phyloP scores from a whole-genome alignment of 1,140 invertebrate genomes.

The Oedothorax gibbosus region DNA sequence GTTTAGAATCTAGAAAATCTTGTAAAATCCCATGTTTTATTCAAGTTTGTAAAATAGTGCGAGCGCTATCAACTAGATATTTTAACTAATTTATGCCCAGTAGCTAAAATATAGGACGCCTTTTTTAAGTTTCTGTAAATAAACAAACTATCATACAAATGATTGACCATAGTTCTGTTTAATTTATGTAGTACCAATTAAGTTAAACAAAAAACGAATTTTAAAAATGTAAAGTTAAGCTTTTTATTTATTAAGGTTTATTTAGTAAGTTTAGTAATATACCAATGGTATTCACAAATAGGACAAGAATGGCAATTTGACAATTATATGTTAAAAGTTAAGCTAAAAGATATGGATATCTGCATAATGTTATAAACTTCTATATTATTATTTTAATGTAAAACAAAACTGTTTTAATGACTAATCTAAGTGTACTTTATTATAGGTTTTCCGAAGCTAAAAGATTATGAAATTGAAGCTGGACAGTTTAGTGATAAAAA shows the following conservation, averaged over 20 bases:
- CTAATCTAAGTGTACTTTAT: background rate
- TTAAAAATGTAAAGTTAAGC: too few species aligned
- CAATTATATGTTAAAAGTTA: background rate
- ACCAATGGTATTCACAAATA: background rate
- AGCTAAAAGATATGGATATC: background rate
- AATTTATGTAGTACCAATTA: too few species aligned
- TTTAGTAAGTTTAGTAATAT: background rate
- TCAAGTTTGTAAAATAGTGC: too few species aligned
- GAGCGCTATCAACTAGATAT: too few species aligned
- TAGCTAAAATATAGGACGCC: too few species aligned
- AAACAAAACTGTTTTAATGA: background rate
- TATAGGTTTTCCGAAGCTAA: background rate
- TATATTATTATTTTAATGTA: background rate
- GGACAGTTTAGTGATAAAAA: constrained; percentile 21
- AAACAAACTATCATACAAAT: too few species aligned
- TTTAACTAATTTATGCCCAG: too few species aligned
- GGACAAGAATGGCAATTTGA: background rate
- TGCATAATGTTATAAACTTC: background rate
- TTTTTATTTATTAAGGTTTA: background rate
- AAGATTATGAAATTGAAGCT: constrained; percentile 7
- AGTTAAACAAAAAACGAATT: too few species aligned
- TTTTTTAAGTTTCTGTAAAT: too few species aligned
- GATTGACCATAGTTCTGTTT: too few species aligned
- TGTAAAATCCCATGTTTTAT: too few species aligned
- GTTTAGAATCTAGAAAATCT: too few species aligned